Evolutionary conservation across 2,113 vertebrate genomes (phyloP), one percentile per base, ranked within the genome.

Genomic region (Cairina moschata): DNA sequence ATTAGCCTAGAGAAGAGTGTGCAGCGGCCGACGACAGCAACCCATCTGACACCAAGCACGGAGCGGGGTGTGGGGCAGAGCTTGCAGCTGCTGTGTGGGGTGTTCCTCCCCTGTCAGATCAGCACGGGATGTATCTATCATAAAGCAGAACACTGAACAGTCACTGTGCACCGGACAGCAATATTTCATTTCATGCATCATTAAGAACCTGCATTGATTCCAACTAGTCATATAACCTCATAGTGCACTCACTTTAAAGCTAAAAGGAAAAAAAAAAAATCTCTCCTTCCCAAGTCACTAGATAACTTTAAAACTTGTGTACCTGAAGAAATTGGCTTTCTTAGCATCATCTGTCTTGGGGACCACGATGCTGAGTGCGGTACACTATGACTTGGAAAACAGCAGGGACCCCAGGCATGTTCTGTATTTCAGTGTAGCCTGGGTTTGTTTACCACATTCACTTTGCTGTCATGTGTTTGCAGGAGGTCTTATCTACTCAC

Each of bases 161-260:
- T 94, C 91, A 67, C 93, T 91, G 93, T 54, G 82, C 42, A 16
- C 77, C 76, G 81, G 92, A 87, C 82, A 94, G 91, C 92, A 93
- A 66, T 94, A 91, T 93, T 97, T 97, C 92, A 97, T 96, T 97
- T 97, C 92, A 96, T 81, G 92, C 92, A 81, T 85, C 93, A 95
- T 97, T 96, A 94, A 91, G 77, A 95, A 89, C 65, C 68, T 63
- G 71, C 94, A 91, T 87, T 86, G 93, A 93, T 97, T 94, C 95
- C 94, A 94, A 21, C 32, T 72, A 91, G 83, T 90, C 92, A 29
- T 78, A 59, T 76, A 90, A 94, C 86, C 84, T 95, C 84, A 10
- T 82, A 67, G 54, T 93, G 54, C 48, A 44, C 72, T 94, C 31
- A 9, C 69, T 84, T 86, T 44, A 74, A 86, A 91, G 83, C 15